Base-by-base conservation (phyloP, 2,888 invertebrate species). In the Apodemia hepburni region DNA sequence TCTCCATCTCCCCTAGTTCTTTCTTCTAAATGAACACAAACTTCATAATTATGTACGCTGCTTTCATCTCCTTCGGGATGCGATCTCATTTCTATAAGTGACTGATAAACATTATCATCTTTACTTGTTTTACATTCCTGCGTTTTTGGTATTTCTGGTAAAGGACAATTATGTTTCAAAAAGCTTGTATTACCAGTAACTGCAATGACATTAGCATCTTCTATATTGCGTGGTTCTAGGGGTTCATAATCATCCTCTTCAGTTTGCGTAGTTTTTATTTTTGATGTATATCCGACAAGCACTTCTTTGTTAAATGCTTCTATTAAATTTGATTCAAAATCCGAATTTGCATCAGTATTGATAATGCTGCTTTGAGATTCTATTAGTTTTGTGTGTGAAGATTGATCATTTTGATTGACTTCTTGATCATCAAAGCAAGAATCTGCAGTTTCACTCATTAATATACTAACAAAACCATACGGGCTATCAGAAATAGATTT, bases 41-140 rank as follows among this genome's bases (percentile, higher is more conserved):
- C 79, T 75, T 93, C 93, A 70, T 93, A 93, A 67, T 92, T 93
- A 65, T 93, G 92, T 58, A 92, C 75, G 73, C 91, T 92, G 62
- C 79, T 87, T 66, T 88, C 87, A 66, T 92, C 91, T 1, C 89
- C 92, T 77, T 90, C 92, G 22, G 89, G 89, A 65, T 91, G 87
- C 5, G 88, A 90, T 66, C 89, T 81, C 82, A 89, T 85, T 76
- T 92, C 91, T 69, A 87, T 71, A 59, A 92, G 75, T 69, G 85
- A 84, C 73, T 92, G 92, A 71, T 92, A 92, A 67, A 90, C 84
- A 71, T 90, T 90, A 59, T 87, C 84, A 70, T 79, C 80, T 12
- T 62, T 58, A 15, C 71, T 66, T 60, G 70, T 68, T 60, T 71
- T 72, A 0, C 70, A 65, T n/a, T 67, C 69, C 59, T 64, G 66